Percentiles rank a stretch among this genome's conserved stretches.
phyloP scores from a whole-genome alignment of 2,888 invertebrate species.

The Mamestra brassicae region DNA sequence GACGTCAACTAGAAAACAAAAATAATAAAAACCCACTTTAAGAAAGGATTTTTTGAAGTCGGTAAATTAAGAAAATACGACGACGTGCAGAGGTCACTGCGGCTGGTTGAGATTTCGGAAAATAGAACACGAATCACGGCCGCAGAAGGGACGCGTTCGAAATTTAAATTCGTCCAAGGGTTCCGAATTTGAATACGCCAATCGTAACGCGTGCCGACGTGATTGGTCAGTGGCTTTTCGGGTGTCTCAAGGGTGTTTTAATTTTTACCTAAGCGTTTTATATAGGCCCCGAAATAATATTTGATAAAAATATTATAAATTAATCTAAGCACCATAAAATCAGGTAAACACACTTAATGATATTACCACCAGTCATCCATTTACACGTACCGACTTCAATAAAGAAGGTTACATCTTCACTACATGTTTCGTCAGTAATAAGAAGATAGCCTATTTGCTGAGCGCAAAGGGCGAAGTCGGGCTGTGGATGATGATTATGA shows the following conservation, averaged over 20 bases:
- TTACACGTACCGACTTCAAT: background rate
- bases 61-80: conserved; percentile 38
- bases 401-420: background rate
- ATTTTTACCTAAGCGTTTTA: conserved; percentile 54
- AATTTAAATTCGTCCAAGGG: conserved; percentile 76
- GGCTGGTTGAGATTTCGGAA: conserved; percentile 65
- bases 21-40: conserved; percentile 15
- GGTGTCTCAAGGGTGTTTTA: conserved; percentile 64
- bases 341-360: background rate
- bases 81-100: conserved; percentile 67
- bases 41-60: too few relatives aligned
- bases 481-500: too few relatives aligned
- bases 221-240: conserved; percentile 75
- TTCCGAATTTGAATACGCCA: conserved; percentile 83
- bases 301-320: background rate
- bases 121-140: conserved; percentile 67
- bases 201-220: conserved; percentile 71
- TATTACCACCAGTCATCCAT: background rate
- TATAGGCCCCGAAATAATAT: conserved; percentile 1
- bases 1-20: conserved; percentile 65
- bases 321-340: background rate
- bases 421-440: background rate
- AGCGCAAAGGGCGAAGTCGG: too few relatives aligned
- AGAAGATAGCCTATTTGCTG: too few relatives aligned
- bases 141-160: conserved; percentile 66